phyloP scores from a whole-genome alignment of 1,140 invertebrate genomes.

The Drosophila athabasca region DNA sequence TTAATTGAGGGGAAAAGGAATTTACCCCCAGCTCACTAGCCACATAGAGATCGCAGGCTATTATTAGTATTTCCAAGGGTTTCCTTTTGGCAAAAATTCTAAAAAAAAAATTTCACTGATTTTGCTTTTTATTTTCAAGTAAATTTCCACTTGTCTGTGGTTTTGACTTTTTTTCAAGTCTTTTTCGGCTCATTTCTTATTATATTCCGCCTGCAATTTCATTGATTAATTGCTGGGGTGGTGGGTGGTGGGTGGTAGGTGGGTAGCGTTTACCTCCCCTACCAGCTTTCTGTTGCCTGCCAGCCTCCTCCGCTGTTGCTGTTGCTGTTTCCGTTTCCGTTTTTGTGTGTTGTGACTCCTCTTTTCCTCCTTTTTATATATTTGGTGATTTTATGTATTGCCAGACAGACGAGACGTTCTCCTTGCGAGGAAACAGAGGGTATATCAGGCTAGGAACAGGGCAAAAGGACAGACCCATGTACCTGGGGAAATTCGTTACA shows the following conservation, averaged over 20 bases:
- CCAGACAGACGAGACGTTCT: background rate
- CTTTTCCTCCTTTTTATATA: constrained; percentile 5
- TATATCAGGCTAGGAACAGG: background rate
- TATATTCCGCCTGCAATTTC: constrained; percentile 52
- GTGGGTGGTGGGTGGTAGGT: constrained; percentile 22
- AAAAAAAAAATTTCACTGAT: too few relatives aligned
- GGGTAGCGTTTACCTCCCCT: constrained; percentile 26
- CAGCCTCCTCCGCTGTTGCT: background rate
- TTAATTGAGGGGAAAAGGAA: too few relatives aligned
- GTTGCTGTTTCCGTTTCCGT: constrained; percentile 7
- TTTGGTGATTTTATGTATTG: constrained; percentile 27
- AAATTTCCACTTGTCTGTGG: constrained; percentile 12
- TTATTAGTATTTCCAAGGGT: too few relatives aligned
- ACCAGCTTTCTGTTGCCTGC: constrained; percentile 6
- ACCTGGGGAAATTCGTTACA: too few relatives aligned
- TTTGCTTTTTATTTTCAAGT: too few relatives aligned
- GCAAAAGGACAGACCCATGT: background rate
- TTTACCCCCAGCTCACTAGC: too few relatives aligned
- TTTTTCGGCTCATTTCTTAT: constrained; percentile 51
- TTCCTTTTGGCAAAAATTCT: too few relatives aligned
- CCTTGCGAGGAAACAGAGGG: background rate
- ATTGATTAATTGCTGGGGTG: constrained; percentile 67
- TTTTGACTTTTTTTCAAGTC: constrained; percentile 16
- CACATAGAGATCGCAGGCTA: too few relatives aligned
- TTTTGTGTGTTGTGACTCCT: too few relatives aligned